Evolutionary conservation across 1,140 invertebrate species (phyloP).

Genomic region (Seison nebaliae): DNA sequence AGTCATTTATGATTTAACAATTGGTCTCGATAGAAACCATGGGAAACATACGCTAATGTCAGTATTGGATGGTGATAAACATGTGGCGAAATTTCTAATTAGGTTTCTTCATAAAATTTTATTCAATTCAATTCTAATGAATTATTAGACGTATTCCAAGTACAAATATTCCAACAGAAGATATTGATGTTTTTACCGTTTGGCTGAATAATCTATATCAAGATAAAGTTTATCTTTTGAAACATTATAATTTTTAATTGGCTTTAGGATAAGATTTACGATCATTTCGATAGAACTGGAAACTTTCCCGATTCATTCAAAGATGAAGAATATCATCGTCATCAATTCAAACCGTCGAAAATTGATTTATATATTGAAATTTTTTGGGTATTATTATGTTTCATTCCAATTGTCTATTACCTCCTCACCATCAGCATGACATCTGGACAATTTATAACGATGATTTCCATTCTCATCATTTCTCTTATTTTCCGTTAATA

Average conservation of each 20-base stretch:
- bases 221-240: constrained; percentile 15
- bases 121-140: constrained; percentile 43
- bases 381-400: constrained; percentile 19
- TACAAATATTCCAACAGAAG: constrained; percentile 47
- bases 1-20: constrained; percentile 55
- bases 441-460: too few relatives aligned
- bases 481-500: too few relatives aligned
- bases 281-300: too few relatives aligned
- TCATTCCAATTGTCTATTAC: constrained; percentile 20
- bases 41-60: constrained; percentile 42
- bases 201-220: constrained; percentile 47
- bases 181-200: constrained; percentile 38
- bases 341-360: constrained; percentile 15
- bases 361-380: constrained; percentile 19
- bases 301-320: neutral
- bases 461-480: too few relatives aligned
- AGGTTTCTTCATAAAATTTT: constrained; percentile 51
- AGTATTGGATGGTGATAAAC: too few relatives aligned
- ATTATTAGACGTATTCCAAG: constrained; percentile 50
- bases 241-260: too few relatives aligned
- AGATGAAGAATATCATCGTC: neutral
- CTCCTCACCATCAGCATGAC: too few relatives aligned
- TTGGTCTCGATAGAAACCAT: constrained; percentile 37
- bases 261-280: too few relatives aligned
- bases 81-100: too few relatives aligned